Evolutionary conservation across 2,888 invertebrate genomes (phyloP).

Genomic region (Rhopalosiphum nymphaeae): DNA sequence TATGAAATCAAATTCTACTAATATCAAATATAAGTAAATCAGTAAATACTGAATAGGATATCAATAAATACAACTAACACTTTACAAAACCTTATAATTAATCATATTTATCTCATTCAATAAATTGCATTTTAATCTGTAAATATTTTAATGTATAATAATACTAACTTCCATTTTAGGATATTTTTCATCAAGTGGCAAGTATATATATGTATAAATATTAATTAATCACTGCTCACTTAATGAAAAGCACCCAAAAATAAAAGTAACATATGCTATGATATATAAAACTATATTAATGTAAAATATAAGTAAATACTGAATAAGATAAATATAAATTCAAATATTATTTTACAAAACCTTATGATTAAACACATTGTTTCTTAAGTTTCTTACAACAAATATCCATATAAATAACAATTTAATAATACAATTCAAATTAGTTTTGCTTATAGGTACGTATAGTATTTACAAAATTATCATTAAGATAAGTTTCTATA

Average conservation of each 20-base stretch:
- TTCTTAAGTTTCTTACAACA: not conserved
- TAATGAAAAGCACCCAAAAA: conserved; percentile 7
- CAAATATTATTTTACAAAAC: not conserved
- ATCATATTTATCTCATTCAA: not conserved
- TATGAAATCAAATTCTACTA: not conserved
- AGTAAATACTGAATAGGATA: too few relatives aligned
- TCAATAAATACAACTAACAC: not conserved
- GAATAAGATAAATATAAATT: not conserved
- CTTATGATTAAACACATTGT: not conserved
- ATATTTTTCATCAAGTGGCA: conserved; percentile 16
- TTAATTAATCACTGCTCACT: not conserved
- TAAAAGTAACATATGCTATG: not conserved
- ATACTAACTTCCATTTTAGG: conserved; percentile 8
- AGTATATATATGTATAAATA: too few relatives aligned
- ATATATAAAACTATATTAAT: not conserved
- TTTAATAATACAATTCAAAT: not conserved
- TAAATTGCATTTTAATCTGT: not conserved
- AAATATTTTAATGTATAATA: not conserved
- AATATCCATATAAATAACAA: not conserved
- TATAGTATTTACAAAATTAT: not conserved
- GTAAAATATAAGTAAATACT: not conserved
- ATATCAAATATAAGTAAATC: not conserved
- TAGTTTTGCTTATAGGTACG: not conserved
- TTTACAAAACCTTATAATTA: not conserved
- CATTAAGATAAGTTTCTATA: not conserved